Evolutionary conservation across 1,140 invertebrate genomes (phyloP).

Genomic region (Tetramorium simillimum): DNA sequence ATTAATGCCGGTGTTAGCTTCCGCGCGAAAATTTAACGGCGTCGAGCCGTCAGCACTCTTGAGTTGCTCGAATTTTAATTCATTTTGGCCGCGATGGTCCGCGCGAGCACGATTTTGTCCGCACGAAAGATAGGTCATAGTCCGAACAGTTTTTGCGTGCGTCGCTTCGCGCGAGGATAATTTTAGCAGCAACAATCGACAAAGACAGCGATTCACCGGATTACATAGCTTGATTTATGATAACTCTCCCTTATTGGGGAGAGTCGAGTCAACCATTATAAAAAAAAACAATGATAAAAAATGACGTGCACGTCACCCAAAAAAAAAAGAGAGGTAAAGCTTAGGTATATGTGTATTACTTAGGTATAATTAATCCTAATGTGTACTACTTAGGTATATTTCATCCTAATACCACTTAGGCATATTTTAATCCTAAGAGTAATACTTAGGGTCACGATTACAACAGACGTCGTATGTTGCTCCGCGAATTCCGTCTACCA

Average conservation of each 20-base stretch:
- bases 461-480: not conserved
- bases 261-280: not conserved
- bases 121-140: not conserved
- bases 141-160: not conserved
- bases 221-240: not conserved
- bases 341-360: slow-evolving; percentile 10
- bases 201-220: not conserved
- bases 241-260: not conserved
- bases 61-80: not conserved
- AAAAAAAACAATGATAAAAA: not conserved
- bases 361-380: not conserved
- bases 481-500: slow-evolving; percentile 18
- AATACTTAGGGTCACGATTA: not conserved
- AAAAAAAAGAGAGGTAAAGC: slow-evolving; percentile 25
- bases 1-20: slow-evolving; percentile 22
- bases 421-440: slow-evolving; percentile 11
- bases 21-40: not conserved
- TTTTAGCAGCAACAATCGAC: not conserved
- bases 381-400: not conserved
- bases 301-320: slow-evolving; percentile 32
- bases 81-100: not conserved
- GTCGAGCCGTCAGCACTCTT: not conserved
- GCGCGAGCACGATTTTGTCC: not conserved
- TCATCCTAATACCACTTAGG: not conserved
- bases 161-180: slow-evolving; percentile 5